Evolutionary conservation across 2,888 invertebrate genomes (phyloP), one percentile per base, ranked within the genome.

Genomic region (Hypercompe scribonia): DNA sequence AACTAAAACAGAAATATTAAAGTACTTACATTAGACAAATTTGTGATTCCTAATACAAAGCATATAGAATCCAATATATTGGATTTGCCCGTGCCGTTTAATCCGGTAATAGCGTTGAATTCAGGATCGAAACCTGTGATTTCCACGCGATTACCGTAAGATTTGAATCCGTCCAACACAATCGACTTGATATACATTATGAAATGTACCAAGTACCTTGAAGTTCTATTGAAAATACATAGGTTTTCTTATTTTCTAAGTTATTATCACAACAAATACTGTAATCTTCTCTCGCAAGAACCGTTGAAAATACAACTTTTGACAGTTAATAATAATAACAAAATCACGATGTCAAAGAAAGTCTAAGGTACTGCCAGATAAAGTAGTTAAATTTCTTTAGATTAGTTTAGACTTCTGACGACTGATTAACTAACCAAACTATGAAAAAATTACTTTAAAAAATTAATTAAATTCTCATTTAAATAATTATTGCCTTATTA

Each of bases 51-150:
- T 39, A 99, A 95, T 13, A 99, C 98, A 92, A 99, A 99, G 92
- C 99, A 99, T 92, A 99, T 99, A 0, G 99, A 97, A 95, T 99
- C 99, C 75, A 99, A 96, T 89, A 99, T 98, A 89, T 99, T 99
- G 0, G 99, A 99, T 94, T 99, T 99, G 54, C 99, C 99, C 81
- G 98, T 99, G 13, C 99, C 99, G 93, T 99, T 99, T 67, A 99
- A 95, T 1, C 99, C 99, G 24, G 99, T 99, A 72, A 99, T 99
- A 7, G 99, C 99, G 88, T 99, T 99, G 91, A 99, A 99, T 91
- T 98, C 97, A 0, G 97, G 97, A 95, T 99, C 99, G 90, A 99
- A 99, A 3, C 98, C 98, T 79, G 97, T 97, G 70, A 99, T 97
- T 94, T 99, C 99, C 0, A 99, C 99, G 82, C 98, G 96, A 83